Evolutionary conservation across 2,797 vertebrate species (phyloP).

Genomic region (Coreius guichenoti): DNA sequence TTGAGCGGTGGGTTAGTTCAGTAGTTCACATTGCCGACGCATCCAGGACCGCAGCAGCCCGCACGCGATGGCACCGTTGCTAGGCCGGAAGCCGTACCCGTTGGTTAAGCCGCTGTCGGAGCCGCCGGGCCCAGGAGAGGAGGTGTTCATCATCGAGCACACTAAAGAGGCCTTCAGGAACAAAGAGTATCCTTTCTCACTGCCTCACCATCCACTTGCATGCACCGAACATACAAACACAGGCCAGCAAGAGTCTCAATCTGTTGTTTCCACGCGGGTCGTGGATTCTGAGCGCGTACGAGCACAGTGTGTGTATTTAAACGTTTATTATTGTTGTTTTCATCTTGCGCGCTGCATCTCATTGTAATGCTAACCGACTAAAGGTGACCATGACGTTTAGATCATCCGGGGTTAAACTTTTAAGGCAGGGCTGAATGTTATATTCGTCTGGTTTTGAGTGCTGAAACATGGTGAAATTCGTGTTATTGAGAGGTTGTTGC

Average conservation of each 20-base stretch:
- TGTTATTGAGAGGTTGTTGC: neutral
- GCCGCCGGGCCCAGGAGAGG: slow-evolving; percentile 82
- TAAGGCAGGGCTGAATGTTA: neutral
- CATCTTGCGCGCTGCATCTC: slow-evolving; percentile 1
- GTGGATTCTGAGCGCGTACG: neutral
- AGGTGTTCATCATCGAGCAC: slow-evolving; percentile 90
- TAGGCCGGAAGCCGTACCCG: slow-evolving; percentile 97
- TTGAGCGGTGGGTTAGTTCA: slow-evolving; percentile 24
- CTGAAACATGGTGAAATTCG: neutral
- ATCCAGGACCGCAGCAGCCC: neutral
- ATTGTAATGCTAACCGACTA: slow-evolving; percentile 27
- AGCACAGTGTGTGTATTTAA: neutral
- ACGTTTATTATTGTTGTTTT: slow-evolving; percentile 32
- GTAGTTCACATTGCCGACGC: slow-evolving; percentile 25
- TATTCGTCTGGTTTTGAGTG: neutral
- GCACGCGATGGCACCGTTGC: slow-evolving; percentile 89
- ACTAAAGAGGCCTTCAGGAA: slow-evolving; percentile 96
- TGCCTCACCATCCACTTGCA: too few species aligned
- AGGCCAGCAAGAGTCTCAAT: neutral
- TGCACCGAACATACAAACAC: neutral
- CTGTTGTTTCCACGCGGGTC: neutral
- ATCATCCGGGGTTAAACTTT: neutral
- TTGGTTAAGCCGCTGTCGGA: slow-evolving; percentile 87
- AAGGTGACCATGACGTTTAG: slow-evolving; percentile 27
- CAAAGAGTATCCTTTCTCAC: slow-evolving; percentile 91